Evolutionary conservation across 2,888 invertebrate genomes (phyloP), one percentile per base, ranked within the genome.

Genomic region (Artemia sinica): DNA sequence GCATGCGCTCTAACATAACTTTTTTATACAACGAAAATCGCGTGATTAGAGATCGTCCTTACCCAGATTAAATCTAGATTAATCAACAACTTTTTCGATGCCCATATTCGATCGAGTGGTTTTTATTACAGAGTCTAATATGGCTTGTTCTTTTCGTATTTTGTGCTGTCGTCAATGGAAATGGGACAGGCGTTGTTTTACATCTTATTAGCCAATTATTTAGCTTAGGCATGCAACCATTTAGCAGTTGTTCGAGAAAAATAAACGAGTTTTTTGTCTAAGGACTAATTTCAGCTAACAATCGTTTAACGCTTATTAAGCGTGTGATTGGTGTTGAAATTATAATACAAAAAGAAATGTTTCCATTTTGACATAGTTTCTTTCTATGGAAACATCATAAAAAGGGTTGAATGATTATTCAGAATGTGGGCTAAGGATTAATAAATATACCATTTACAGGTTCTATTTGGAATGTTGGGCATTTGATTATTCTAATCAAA

Each of bases 131-230:
- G 14, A 8, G 63, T 28, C 63, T 58, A 28, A 58, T 58, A 58
- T 28, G 63, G 28, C 28, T 58, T 28, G 14, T 28, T 28, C 28
- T 58, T 58, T 58, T 18, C 63, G 28, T 58, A 18, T n/a, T 58
- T 28, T 18, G 28, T 28, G 28, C 63, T 58, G 28, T 28, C 28
- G 63, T 18, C 63, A 28, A 18, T 58, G n/a, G n/a, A 58, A 28
- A 58, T 58, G 28, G 10, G 63, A 58, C 63, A 58, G 63, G 63
- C 63, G 63, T 58, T n/a, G 63, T 10, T 10, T 8, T 58, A 58
- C 63, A 58, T 58, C 63, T 58, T 58, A 58, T 58, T 58, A 58
- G 63, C 28, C 63, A 58, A 58, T 58, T 58, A 58, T 58, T 58
- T 58, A 58, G 63, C 14, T 8, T 58, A 58, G 63, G 63, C 63